phyloP scores from a whole-genome alignment of 2,888 invertebrate genomes.

The Tetramorium bicarinatum region DNA sequence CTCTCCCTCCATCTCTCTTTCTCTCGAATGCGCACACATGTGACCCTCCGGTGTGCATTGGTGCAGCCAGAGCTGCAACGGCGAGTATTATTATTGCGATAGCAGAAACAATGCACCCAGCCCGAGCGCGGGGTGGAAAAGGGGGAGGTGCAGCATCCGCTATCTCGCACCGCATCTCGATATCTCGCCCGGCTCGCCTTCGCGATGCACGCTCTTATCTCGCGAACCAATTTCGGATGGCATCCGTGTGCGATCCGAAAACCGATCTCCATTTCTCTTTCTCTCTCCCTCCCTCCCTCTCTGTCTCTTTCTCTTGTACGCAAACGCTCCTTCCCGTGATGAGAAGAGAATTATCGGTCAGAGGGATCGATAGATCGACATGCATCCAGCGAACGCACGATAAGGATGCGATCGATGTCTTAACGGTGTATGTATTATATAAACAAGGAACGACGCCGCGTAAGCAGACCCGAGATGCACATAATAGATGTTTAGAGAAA shows the following conservation, averaged over 20 bases:
- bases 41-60: slow-evolving; percentile 49
- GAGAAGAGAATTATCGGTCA: slow-evolving; percentile 53
- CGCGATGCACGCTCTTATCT: slow-evolving; percentile 66
- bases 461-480: background rate
- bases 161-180: slow-evolving; percentile 72
- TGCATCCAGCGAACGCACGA: slow-evolving; percentile 33
- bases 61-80: slow-evolving; percentile 66
- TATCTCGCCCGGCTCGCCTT: slow-evolving; percentile 51
- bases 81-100: slow-evolving; percentile 77
- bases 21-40: slow-evolving; percentile 33
- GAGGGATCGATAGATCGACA: slow-evolving; percentile 48
- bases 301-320: background rate
- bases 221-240: slow-evolving; percentile 67
- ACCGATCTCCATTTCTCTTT: slow-evolving; percentile 19
- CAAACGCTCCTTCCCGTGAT: slow-evolving; percentile 39
- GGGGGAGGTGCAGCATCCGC: slow-evolving; percentile 62
- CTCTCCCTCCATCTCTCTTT: slow-evolving; percentile 41
- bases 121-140: slow-evolving; percentile 31
- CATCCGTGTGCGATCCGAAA: slow-evolving; percentile 51
- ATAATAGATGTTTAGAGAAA: slow-evolving; percentile 12
- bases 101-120: slow-evolving; percentile 76
- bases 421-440: slow-evolving; percentile 5
- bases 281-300: background rate
- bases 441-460: slow-evolving; percentile 18
- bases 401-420: slow-evolving; percentile 43